Conservation (phyloP, 2,888 invertebrate genomes). For the Tipula unca region DNA sequence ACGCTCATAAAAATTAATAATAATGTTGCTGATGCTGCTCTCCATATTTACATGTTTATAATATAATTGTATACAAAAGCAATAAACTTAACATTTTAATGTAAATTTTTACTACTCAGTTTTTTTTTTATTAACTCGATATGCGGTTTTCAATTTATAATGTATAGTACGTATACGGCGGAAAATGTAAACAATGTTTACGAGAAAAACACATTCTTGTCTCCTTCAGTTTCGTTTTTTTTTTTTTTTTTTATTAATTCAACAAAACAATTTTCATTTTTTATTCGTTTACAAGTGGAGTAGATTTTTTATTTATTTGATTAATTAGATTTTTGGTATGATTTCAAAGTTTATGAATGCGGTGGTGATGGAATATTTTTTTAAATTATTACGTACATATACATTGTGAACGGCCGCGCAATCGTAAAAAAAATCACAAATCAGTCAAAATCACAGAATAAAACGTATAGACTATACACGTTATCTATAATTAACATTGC, state of each 20-base stretch:
- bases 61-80: too few relatives aligned
- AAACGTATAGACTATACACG: neutral
- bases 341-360: neutral
- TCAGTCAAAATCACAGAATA: neutral
- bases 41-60: too few relatives aligned
- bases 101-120: too few relatives aligned
- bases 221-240: neutral
- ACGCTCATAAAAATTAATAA: too few relatives aligned
- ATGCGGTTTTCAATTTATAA: neutral
- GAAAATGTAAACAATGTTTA: neutral
- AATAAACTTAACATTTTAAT: too few relatives aligned
- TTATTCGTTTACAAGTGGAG: conserved; percentile 8
- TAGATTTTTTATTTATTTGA: neutral
- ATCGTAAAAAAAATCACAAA: neutral
- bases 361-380: neutral
- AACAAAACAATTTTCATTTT: neutral
- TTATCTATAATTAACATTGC: neutral
- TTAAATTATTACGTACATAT: neutral
- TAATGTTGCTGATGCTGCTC: too few relatives aligned
- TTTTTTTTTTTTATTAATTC: neutral
- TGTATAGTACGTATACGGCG: neutral
- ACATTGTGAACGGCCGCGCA: neutral
- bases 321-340: neutral
- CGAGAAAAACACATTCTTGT: neutral
- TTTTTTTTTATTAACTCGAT: conserved; percentile 1